Evolutionary conservation across 2,888 invertebrate species (phyloP).

Genomic region (Nomada ruficornis): DNA sequence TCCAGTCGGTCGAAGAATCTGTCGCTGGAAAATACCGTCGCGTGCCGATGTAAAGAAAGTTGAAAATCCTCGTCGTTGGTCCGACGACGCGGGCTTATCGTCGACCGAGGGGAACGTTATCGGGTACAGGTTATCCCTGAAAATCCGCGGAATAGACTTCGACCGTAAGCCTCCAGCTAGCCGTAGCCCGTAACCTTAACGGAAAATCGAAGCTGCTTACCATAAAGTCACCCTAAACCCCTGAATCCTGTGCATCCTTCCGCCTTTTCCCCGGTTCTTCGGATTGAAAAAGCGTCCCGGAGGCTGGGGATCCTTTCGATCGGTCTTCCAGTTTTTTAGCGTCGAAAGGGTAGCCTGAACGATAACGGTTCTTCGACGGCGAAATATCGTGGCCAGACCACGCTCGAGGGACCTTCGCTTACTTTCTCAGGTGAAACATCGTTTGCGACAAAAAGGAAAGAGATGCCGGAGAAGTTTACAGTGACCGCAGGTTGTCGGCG

Average conservation of each 20-base stretch:
- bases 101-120: conserved; percentile 67
- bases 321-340: conserved; percentile 5
- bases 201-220: conserved; percentile 83
- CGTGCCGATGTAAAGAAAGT: conserved; percentile 57
- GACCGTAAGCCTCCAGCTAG: conserved; percentile 72
- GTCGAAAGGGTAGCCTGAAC: conserved; percentile 17
- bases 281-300: conserved; percentile 72
- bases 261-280: conserved; percentile 65
- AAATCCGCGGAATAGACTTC: conserved; percentile 77
- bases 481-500: conserved; percentile 22
- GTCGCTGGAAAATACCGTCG: conserved; percentile 45
- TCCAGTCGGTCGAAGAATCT: conserved; percentile 6
- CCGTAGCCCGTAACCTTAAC: conserved; percentile 80
- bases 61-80: conserved; percentile 55
- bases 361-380: conserved; percentile 19
- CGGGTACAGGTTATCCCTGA: conserved; percentile 76
- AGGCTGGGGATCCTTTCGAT: conserved; percentile 1
- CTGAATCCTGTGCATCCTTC: conserved; percentile 74
- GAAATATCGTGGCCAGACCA: conserved; percentile 58
- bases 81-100: conserved; percentile 67
- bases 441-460: conserved; percentile 51
- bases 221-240: conserved; percentile 82
- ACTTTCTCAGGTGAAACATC: conserved; percentile 44
- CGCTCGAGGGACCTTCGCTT: conserved; percentile 17
- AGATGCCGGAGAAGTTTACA: conserved; percentile 42